Percentiles rank a stretch among this genome's conserved stretches.
These are phyloP conservation scores for Nephrotoma flavescens DNA, from an alignment of 2,888 invertebrate genomes.

Conservation along the genomic window DNA sequence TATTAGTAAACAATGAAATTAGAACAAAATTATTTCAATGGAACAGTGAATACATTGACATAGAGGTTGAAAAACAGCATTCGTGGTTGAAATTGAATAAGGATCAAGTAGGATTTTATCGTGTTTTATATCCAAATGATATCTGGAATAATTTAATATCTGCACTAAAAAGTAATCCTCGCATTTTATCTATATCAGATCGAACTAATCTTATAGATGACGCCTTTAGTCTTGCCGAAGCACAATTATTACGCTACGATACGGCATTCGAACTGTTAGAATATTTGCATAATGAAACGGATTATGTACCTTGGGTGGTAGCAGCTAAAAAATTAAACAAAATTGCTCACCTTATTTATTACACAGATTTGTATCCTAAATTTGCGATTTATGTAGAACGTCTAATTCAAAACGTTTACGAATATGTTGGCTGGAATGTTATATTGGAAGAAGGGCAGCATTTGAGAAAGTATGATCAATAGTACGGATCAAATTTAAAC, in stretches of 20 bases:
- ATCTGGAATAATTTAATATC: conserved; percentile 43
- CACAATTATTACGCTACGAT: conserved; percentile 48
- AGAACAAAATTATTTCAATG: background rate
- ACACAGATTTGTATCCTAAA: conserved; percentile 37
- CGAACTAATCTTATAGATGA: conserved; percentile 70
- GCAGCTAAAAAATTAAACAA: conserved; percentile 37
- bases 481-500: background rate
- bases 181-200: conserved; percentile 42
- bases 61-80: conserved; percentile 33
- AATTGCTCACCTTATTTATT: conserved; percentile 38
- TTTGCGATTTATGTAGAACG: conserved; percentile 31
- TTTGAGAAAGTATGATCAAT: conserved; percentile 24
- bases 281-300: conserved; percentile 49
- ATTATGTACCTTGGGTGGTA: conserved; percentile 65
- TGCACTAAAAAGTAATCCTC: conserved; percentile 24
- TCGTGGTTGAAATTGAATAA: conserved; percentile 76
- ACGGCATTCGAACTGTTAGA: conserved; percentile 53
- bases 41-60: conserved; percentile 15
- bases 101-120: conserved; percentile 73
- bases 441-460: conserved; percentile 28
- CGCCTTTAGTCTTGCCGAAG: conserved; percentile 63
- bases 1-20: conserved; percentile 13
- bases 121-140: conserved; percentile 61
- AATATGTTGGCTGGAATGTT: conserved; percentile 47
- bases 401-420: conserved; percentile 41